Evolutionary conservation across 2,113 vertebrate species (phyloP).

Genomic region (Lepidothrix coronata): DNA sequence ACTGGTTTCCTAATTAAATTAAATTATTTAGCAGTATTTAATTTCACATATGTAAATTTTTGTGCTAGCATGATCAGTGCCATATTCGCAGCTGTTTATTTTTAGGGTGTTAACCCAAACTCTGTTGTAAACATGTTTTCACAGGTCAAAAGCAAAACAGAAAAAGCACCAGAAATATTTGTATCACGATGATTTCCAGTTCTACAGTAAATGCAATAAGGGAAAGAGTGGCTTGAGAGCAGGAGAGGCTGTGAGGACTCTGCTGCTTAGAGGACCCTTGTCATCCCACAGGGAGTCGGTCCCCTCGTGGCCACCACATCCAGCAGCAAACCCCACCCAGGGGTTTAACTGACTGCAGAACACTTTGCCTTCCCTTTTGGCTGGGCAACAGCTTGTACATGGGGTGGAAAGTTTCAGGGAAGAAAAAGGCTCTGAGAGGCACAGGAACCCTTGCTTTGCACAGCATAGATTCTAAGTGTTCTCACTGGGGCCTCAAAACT

Average conservation of each 20-base stretch:
- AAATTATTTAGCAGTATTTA: not conserved
- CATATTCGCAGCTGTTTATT: not conserved
- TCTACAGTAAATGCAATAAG: not conserved
- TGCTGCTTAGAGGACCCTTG: accelerated
- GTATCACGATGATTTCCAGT: not conserved
- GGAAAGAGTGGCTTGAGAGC: not conserved
- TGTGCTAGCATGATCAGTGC: not conserved
- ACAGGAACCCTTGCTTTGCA: accelerated
- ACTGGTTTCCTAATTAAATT: not conserved
- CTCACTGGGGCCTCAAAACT: not conserved
- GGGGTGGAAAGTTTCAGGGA: not conserved
- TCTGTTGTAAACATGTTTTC: not conserved
- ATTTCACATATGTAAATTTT: not conserved
- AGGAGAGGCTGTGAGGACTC: not conserved
- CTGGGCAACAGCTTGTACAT: not conserved
- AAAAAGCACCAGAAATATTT: not conserved
- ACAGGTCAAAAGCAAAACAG: not conserved
- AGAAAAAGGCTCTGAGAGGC: not conserved
- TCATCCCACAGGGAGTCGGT: not conserved
- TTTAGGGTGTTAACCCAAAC: not conserved
- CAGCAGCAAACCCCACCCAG: not conserved
- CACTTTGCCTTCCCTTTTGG: not conserved
- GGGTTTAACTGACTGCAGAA: not conserved
- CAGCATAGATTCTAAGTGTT: not conserved
- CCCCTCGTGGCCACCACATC: not conserved